Base-by-base conservation (phyloP, 2,113 vertebrate genomes). In the Odontophorus gujanensis region DNA sequence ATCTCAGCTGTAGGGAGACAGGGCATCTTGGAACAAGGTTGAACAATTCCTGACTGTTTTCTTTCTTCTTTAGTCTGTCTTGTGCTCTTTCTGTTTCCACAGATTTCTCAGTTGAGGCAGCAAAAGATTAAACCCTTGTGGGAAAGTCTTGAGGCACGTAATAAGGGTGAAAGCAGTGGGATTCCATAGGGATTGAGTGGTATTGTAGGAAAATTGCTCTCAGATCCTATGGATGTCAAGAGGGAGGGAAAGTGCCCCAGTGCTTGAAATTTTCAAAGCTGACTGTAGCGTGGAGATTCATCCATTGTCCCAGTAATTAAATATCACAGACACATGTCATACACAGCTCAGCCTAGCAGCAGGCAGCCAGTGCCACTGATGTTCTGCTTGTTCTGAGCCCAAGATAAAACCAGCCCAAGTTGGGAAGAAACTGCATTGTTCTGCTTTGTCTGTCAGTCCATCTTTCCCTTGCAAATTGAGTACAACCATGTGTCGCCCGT, bases 1-100 rank as follows among this genome's bases (percentile, higher is more conserved):
- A 83, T 81, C 73, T 93, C 90, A 97, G 83, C 95, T 91, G 81
- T 57, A 95, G 81, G 43, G 79, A 94, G 87, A 92, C 51, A 76
- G 53, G 63, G 91, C 90, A 92, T 92, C 67, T 71, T 96, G 87
- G 66, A 94, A 87, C 85, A 79, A 63, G 30, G 38, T 68, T 89
- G 65, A 95, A 92, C 75, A 96, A 83, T 91, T 93, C 81, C 55
- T 0, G 0, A 78, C 61, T 92, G 82, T 94, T 95, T 77, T 76
- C 58, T 55, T 74, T 76, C n/a, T 87, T 85, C 68, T 67, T 71
- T 55, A 34, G 45, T 87, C 45, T 85, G 36, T 43, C 69, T 85
- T 87, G 87, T 84, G 77, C 80, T 81, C 74, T n/a, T 90, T 95
- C 79, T 92, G 88, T 65, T 92, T 95, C 76, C 87, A 90, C 81